phyloP scores from a whole-genome alignment of 2,797 vertebrate genomes.

The Chaetodon trifasciatus region DNA sequence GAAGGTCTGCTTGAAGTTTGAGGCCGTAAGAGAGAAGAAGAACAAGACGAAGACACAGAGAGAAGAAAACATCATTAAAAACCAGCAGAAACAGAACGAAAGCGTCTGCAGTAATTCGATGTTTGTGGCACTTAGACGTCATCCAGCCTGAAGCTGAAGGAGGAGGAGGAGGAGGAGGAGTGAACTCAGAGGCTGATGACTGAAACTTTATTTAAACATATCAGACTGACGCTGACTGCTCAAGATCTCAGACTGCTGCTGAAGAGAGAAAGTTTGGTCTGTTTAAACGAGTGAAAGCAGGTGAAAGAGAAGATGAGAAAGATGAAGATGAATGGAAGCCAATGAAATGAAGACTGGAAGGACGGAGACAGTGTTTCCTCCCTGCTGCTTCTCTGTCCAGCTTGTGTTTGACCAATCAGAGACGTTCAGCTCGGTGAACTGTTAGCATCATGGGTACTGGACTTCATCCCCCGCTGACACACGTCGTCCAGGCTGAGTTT shows the following conservation, averaged over 20 bases:
- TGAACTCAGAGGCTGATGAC: neutral
- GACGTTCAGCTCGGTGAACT: too few species aligned
- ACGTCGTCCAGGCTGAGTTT: too few species aligned
- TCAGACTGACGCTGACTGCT: neutral
- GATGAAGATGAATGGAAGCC: neutral
- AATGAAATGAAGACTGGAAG: too few species aligned
- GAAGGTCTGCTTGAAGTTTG: slow-evolving; percentile 6
- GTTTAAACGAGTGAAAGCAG: too few species aligned
- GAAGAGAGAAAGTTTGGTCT: too few species aligned
- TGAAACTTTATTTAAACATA: neutral
- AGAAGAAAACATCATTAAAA: slow-evolving; percentile 48
- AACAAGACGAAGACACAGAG: slow-evolving; percentile 3
- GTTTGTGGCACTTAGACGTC: neutral
- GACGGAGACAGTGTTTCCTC: too few species aligned
- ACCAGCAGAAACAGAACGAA: neutral
- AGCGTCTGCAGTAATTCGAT: neutral
- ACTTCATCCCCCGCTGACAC: too few species aligned
- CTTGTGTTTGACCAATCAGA: too few species aligned
- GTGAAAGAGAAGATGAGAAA: neutral
- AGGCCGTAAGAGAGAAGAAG: neutral
- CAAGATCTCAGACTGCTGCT: too few species aligned
- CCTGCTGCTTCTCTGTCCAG: too few species aligned
- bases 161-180: neutral
- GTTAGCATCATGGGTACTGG: too few species aligned
- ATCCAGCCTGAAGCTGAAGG: slow-evolving; percentile 15